Percentiles rank a stretch among this genome's conserved stretches.
These are phyloP conservation scores for Oceanites oceanicus DNA, from an alignment of 2,113 vertebrate species.

Conservation along the genomic window DNA sequence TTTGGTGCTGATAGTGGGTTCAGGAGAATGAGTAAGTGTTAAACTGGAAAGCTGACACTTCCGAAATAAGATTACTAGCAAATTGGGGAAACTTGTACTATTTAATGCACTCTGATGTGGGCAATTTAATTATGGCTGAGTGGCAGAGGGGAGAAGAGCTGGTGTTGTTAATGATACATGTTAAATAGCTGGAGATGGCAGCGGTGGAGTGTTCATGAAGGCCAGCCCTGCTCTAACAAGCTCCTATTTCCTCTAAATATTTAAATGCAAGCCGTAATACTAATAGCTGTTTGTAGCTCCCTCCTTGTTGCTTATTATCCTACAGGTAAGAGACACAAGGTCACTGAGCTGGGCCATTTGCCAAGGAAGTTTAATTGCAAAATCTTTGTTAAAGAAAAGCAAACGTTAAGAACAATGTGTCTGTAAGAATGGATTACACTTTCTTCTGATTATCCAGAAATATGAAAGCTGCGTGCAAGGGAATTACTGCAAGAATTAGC, in stretches of 20 bases:
- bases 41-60: not conserved
- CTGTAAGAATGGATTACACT: slow-evolving; percentile 46
- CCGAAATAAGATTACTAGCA: not conserved
- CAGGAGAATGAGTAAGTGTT: not conserved
- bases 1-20: not conserved
- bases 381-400: slow-evolving; percentile 4
- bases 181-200: not conserved
- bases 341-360: not conserved
- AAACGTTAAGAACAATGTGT: slow-evolving; percentile 30
- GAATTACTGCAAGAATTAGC: slow-evolving; percentile 70
- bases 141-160: not conserved
- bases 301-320: not conserved
- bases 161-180: not conserved
- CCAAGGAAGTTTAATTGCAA: slow-evolving; percentile 39
- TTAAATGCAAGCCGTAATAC: not conserved
- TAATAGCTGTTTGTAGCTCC: not conserved
- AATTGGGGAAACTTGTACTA: not conserved
- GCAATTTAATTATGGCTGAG: not conserved
- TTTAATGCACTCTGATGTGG: not conserved
- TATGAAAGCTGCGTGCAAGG: slow-evolving; percentile 45
- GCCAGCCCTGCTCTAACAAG: not conserved
- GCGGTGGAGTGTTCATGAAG: not conserved
- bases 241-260: not conserved
- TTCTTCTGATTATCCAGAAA: slow-evolving; percentile 71
- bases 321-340: slow-evolving; percentile 40